A percentile compares a stretch with the other conserved stretches of the same genome.
These are phyloP conservation scores for Eudemis profundana DNA, from an alignment of 2,888 invertebrate genomes.

Conservation along the genomic window DNA sequence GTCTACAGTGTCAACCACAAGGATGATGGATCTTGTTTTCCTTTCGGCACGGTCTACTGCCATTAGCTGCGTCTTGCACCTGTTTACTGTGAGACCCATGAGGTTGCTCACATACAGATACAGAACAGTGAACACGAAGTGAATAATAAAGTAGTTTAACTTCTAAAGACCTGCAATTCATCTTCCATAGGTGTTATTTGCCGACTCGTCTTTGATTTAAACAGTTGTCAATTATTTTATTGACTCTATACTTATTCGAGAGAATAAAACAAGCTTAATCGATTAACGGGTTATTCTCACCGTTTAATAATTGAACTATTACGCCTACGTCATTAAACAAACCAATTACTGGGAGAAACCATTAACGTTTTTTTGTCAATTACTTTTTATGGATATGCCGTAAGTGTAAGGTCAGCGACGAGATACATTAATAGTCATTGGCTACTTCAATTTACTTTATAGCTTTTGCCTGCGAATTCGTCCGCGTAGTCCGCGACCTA, in stretches of 20 bases:
- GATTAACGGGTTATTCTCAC: slow-evolving; percentile 14
- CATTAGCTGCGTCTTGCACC: no score
- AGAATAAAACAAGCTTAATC: slow-evolving; percentile 12
- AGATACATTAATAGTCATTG: neutral
- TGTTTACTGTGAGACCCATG: no score
- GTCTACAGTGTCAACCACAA: no score
- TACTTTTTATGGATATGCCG: slow-evolving; percentile 6
- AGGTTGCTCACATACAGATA: no score
- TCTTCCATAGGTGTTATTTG: neutral
- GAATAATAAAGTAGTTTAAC: neutral
- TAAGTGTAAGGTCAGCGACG: neutral
- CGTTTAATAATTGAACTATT: slow-evolving; percentile 13
- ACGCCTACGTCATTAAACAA: slow-evolving; percentile 7
- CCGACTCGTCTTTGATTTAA: neutral
- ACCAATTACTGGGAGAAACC: slow-evolving; percentile 2
- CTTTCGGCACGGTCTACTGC: no score
- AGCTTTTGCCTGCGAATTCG: no score
- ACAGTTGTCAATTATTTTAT: neutral
- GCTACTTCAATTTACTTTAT: no score
- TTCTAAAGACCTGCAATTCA: neutral
- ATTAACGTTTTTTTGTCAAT: slow-evolving; percentile 8
- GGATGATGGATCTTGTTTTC: no score
- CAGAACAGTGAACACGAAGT: no score
- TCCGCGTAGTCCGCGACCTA: no score
- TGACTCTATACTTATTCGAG: neutral